A percentile compares a stretch with the other conserved stretches of the same genome.
Evolutionary conservation across 1,140 invertebrate species (phyloP).

Genomic region (Drosophila arizonae): DNA sequence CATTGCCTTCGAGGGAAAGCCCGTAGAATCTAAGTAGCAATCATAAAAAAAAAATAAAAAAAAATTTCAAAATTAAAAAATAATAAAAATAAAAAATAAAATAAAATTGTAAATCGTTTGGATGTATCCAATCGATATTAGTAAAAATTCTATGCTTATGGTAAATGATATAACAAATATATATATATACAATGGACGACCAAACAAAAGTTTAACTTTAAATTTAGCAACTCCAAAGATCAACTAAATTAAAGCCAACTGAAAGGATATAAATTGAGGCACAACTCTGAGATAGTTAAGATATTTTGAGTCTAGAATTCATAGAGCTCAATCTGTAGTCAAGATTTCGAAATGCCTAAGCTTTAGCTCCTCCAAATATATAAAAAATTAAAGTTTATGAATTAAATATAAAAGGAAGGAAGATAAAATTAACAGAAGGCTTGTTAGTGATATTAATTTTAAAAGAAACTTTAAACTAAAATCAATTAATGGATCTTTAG

Average conservation of each 20-base stretch:
- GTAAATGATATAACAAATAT: constrained; percentile 38
- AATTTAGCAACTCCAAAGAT: constrained; percentile 54
- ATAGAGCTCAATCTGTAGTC: constrained; percentile 1
- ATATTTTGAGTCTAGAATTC: not conserved
- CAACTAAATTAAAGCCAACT: constrained; percentile 29
- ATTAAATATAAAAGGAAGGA: constrained; percentile 7
- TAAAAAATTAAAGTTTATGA: not conserved
- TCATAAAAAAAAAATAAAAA: constrained; percentile 10
- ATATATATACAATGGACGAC: constrained; percentile 70
- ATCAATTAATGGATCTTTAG: constrained; percentile 6
- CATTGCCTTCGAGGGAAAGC: constrained; percentile 27
- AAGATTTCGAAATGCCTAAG: constrained; percentile 5
- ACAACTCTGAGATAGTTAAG: constrained; percentile 12
- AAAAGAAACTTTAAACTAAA: constrained; percentile 26
- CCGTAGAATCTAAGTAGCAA: constrained; percentile 48
- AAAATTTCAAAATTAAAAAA: too few relatives aligned
- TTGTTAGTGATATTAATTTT: constrained; percentile 81
- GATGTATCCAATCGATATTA: constrained; percentile 19
- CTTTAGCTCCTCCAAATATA: not conserved
- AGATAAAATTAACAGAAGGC: constrained; percentile 46
- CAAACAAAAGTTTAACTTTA: constrained; percentile 79
- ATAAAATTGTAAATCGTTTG: not conserved
- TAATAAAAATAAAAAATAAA: not conserved
- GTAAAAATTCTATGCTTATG: constrained; percentile 60
- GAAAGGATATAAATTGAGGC: constrained; percentile 11